Evolutionary conservation across 2,888 invertebrate genomes (phyloP), one percentile per base, ranked within the genome.

Genomic region (Thalpophila matura): DNA sequence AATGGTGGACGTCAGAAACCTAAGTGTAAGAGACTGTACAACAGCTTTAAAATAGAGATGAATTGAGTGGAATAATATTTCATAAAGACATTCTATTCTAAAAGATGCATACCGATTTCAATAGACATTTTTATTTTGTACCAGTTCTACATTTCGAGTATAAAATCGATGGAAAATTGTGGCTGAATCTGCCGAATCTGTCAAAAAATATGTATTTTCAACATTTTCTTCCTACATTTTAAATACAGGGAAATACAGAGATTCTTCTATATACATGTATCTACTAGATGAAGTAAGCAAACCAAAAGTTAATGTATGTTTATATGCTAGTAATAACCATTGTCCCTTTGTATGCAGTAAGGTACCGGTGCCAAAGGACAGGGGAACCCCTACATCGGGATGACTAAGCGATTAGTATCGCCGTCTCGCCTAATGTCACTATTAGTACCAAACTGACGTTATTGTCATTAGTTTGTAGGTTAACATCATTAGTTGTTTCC

Each of bases 401-500:
- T 80, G 77, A 77, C 58, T 78, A 69, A 74, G 61, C 58, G 57
- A 37, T 33, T 37, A 35, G 51, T 54, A 42, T 43, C 31, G 22
- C 24, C 20, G 61, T 42, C 64, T 50, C 65, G 54, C 43, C 38
- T 78, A 79, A 71, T 65, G 65, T 56, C 67, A 61, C 61, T 55
- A 71, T 71, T 73, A 57, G 46, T 61, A 51, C 35, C 31, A 59
- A 42, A 60, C 16, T 69, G 42, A 62, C 49, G 47, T 42, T 58
- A 62, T 49, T 60, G 58, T 63, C 56, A 69, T 60, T 53, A 43
- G 59, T 54, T 65, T 63, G 22, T 75, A 74, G 58, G 71, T 74
- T 51, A 63, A 59, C 49, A 27, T 47, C 46, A 58, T 74, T 74
- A 62, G 58, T 49, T 55, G 31, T 45, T 54, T 37, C 18, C n/a